Base-by-base conservation (phyloP, 2,888 invertebrate genomes). In the Timema podura region DNA sequence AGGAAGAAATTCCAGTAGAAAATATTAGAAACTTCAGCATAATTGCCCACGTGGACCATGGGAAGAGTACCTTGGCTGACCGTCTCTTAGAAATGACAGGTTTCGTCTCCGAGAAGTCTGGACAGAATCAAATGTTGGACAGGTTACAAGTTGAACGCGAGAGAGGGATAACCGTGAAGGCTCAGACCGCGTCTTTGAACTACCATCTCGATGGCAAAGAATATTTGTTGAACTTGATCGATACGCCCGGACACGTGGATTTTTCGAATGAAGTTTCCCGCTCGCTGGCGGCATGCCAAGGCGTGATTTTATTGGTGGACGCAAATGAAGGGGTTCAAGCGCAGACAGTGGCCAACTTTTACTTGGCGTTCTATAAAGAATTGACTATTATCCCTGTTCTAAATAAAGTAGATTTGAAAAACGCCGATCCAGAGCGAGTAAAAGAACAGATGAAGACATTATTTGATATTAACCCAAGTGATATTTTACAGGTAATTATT, bases 11-110 rank as follows among this genome's bases (percentile, higher is more conserved):
- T 75, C 80, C 82, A 11, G 76, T 79, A 46, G 81, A 82, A 67
- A 76, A 77, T 68, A 95, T 96, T 61, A 85, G 97, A 70, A 98
- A 98, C 81, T 97, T 98, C 79, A 93, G 96, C 81, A 98, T 99
- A 77, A 95, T 99, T 73, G 98, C 98, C n/a, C 98, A 99, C 82
- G 93, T 99, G 1, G 98, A 99, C 81, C 98, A 98, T 84, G 98
- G 98, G 0, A 99, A 99, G 83, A 96, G 96, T 81, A 99, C 98
- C 0, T 82, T 99, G 71, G 97, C 98, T 0, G 98, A 99, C 80
- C 85, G 98, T 70, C 81, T 99, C n/a, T 81, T 99, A 13, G 98
- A 98, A 86, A 82, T 92, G 69, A 96, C 97, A 16, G 97, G 96
- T 75, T 90, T 89, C 0, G 88, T 92, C 70, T 87, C 88, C 77